These are phyloP conservation scores for Percopsis transmontana DNA, from an alignment of 2,113 vertebrate species.

Conservation along the genomic window DNA sequence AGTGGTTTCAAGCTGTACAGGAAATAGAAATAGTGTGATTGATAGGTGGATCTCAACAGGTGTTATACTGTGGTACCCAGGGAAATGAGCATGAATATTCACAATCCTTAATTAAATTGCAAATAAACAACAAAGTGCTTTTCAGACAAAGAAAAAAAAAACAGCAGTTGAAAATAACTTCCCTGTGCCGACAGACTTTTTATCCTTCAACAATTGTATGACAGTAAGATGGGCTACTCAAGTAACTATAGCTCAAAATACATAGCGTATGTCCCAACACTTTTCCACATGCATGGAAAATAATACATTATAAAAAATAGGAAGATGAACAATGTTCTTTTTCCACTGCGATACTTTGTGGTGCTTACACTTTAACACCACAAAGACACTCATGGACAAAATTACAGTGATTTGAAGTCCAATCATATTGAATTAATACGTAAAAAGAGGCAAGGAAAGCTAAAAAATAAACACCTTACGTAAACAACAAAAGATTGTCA, in stretches of 20 bases:
- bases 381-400: conserved; percentile 38
- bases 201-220: conserved; percentile 30
- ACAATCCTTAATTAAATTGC: not conserved
- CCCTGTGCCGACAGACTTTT: conserved; percentile 36
- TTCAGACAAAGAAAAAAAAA: conserved; percentile 25
- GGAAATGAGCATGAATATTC: not conserved
- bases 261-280: conserved; percentile 8
- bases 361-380: conserved; percentile 64
- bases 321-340: not conserved
- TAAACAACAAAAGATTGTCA: conserved; percentile 38
- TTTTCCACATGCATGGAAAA: not conserved
- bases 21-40: conserved; percentile 22
- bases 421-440: conserved; percentile 21
- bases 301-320: not conserved
- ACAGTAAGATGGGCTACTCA: not conserved
- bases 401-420: conserved; percentile 16
- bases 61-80: not conserved
- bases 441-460: conserved; percentile 9
- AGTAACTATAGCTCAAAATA: conserved; percentile 23
- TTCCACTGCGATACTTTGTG: conserved; percentile 43
- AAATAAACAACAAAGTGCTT: conserved; percentile 17
- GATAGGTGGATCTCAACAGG: conserved; percentile 25
- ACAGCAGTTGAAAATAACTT: conserved; percentile 42
- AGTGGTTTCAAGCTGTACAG: conserved; percentile 40
- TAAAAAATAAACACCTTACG: conserved; percentile 19